Conservation (phyloP, 2,888 invertebrate genomes). For the Drosophila neutralis region DNA sequence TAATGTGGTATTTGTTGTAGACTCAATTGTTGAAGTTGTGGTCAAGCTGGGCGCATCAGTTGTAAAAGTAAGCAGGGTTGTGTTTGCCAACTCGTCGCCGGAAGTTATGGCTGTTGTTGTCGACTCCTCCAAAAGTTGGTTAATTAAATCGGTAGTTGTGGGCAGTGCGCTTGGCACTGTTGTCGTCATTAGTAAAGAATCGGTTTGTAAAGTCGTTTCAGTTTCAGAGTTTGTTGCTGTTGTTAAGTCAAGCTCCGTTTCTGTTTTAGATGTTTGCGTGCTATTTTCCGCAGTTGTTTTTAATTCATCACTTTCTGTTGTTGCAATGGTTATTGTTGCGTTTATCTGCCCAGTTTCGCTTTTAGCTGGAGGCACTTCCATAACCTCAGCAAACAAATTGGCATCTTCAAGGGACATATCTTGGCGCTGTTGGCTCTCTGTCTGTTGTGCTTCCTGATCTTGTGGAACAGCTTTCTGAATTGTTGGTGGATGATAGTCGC, state of each 20-base stretch:
- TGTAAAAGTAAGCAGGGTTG: conserved; percentile 12
- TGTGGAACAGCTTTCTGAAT: neutral
- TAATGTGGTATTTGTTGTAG: conserved; percentile 12
- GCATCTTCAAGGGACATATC: conserved; percentile 50
- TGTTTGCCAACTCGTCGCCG: conserved; percentile 9
- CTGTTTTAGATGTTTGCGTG: conserved; percentile 11
- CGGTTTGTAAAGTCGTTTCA: neutral
- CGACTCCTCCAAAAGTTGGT: conserved; percentile 48
- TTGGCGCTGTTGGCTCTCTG: conserved; percentile 43
- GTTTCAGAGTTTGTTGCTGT: conserved; percentile 13
- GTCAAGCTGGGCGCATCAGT: conserved; percentile 23
- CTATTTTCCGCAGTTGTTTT: conserved; percentile 1
- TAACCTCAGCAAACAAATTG: conserved; percentile 30
- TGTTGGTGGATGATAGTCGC: conserved; percentile 72
- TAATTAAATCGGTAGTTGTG: conserved; percentile 48
- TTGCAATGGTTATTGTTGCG: conserved; percentile 1
- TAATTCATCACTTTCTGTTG: conserved; percentile 2
- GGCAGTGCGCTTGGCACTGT: conserved; percentile 8
- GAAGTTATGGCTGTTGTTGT: conserved; percentile 29
- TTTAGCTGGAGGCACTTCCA: neutral
- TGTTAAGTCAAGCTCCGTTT: neutral
- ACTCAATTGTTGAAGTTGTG: conserved; percentile 7
- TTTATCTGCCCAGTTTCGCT: neutral
- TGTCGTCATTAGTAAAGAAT: conserved; percentile 1
- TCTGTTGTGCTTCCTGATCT: conserved; percentile 17